Conservation (phyloP, 2,113 vertebrate genomes). For the Girardinichthys multiradiatus region DNA sequence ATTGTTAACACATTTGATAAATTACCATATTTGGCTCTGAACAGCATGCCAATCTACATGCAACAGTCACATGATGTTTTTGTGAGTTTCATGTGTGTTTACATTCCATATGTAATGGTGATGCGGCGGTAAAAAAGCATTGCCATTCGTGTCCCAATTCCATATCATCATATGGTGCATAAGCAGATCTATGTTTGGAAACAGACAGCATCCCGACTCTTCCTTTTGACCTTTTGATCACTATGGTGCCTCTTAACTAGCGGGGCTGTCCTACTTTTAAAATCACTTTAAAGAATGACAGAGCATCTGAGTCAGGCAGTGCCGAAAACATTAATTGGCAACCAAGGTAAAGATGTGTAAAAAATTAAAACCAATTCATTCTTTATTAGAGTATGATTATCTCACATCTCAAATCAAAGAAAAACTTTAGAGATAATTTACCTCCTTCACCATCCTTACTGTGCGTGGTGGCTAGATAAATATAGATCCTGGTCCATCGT, state of each 20-base stretch:
- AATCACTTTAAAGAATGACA: conserved; percentile 16
- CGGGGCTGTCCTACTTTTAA: conserved; percentile 33
- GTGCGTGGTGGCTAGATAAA: too few species aligned
- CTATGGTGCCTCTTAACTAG: conserved; percentile 20
- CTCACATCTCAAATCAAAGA: neutral
- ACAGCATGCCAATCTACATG: conserved; percentile 31
- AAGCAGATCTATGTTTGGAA: conserved; percentile 48
- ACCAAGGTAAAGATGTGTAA: neutral
- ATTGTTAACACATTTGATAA: neutral
- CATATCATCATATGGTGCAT: conserved; percentile 23
- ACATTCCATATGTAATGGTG: conserved; percentile 27
- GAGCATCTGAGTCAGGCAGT: conserved; percentile 28
- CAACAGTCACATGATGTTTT: conserved; percentile 42
- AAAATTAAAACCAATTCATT: neutral
- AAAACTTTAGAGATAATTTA: neutral
- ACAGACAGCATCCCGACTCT: conserved; percentile 19
- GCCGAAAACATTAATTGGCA: too few species aligned
- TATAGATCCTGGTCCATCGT: too few species aligned
- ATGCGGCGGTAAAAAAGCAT: conserved; percentile 12
- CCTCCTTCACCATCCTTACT: too few species aligned
- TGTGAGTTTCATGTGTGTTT: conserved; percentile 16
- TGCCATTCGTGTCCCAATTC: conserved; percentile 38
- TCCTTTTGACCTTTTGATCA: neutral
- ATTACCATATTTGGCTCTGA: conserved; percentile 23
- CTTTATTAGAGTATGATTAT: neutral